phyloP scores from a whole-genome alignment of 2,797 vertebrate species.

The Apogon talboti region DNA sequence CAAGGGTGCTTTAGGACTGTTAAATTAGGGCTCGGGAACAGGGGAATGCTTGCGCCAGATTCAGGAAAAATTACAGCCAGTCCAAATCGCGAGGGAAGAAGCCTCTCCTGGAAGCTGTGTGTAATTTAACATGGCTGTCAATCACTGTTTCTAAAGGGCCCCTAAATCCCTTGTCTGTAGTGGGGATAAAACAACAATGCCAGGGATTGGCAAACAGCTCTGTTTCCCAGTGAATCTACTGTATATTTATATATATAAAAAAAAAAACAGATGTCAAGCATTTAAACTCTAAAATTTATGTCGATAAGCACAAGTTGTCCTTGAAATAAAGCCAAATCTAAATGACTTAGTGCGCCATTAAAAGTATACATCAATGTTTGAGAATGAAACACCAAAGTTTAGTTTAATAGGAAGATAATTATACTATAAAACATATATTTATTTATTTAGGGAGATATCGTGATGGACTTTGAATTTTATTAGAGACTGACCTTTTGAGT shows the following conservation, averaged over 20 bases:
- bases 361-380: too few species aligned
- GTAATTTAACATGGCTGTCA: constrained; percentile 83
- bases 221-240: constrained; percentile 49
- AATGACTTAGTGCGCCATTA: too few species aligned
- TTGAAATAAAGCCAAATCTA: constrained; percentile 23
- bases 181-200: constrained; percentile 64
- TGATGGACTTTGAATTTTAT: too few species aligned
- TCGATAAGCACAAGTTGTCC: constrained; percentile 31
- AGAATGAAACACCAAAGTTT: too few species aligned
- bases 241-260: neutral
- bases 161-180: constrained; percentile 67
- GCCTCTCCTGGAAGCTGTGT: constrained; percentile 68
- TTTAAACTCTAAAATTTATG: constrained; percentile 35
- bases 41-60: constrained; percentile 69
- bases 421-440: too few species aligned
- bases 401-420: too few species aligned
- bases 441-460: too few species aligned
- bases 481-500: too few species aligned
- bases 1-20: constrained; percentile 74
- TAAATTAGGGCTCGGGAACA: constrained; percentile 74
- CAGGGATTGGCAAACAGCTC: constrained; percentile 49
- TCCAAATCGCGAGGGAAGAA: constrained; percentile 62
- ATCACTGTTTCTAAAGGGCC: constrained; percentile 74
- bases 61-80: constrained; percentile 75
- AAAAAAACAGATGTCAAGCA: constrained; percentile 60